These are phyloP conservation scores for Pseudotriccus pelzelni DNA, from an alignment of 2,797 vertebrate species.

Conservation along the genomic window DNA sequence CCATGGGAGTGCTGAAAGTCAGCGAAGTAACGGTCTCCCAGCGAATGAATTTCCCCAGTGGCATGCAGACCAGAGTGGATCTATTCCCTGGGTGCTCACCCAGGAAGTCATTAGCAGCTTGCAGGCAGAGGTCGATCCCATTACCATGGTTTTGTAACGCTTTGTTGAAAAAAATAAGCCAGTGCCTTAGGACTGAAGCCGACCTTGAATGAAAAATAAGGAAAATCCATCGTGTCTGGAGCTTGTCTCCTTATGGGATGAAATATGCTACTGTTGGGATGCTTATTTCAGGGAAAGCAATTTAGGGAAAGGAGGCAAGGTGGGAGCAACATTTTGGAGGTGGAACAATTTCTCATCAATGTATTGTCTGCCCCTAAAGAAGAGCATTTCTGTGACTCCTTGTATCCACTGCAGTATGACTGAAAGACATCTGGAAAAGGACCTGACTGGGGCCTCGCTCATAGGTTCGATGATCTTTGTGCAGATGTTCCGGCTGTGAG, in stretches of 20 bases:
- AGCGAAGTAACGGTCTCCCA: slow-evolving; percentile 23
- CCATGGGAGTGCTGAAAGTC: background rate
- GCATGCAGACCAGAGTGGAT: background rate
- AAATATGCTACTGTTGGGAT: background rate
- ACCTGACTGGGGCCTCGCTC: background rate
- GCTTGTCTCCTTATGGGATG: background rate
- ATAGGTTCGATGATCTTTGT: background rate
- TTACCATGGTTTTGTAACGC: slow-evolving; percentile 27
- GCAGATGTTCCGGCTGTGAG: background rate
- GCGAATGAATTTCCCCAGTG: background rate
- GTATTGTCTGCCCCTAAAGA: background rate
- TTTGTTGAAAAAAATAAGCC: slow-evolving; percentile 43
- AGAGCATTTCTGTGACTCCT: background rate
- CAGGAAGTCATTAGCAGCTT: slow-evolving; percentile 65
- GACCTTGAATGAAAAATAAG: slow-evolving; percentile 48
- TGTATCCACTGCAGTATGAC: background rate
- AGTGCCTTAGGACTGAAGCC: slow-evolving; percentile 1
- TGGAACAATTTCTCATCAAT: background rate
- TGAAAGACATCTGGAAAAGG: background rate
- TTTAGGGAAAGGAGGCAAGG: background rate
- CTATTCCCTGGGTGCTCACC: slow-evolving; percentile 56
- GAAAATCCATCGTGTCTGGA: background rate
- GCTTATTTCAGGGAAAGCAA: background rate
- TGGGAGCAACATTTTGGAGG: background rate
- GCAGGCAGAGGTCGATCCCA: slow-evolving; percentile 60